Percentiles rank a stretch among this genome's conserved stretches.
Evolutionary conservation across 2,113 vertebrate species (phyloP).

Genomic region (Coryphaenoides rupestris): DNA sequence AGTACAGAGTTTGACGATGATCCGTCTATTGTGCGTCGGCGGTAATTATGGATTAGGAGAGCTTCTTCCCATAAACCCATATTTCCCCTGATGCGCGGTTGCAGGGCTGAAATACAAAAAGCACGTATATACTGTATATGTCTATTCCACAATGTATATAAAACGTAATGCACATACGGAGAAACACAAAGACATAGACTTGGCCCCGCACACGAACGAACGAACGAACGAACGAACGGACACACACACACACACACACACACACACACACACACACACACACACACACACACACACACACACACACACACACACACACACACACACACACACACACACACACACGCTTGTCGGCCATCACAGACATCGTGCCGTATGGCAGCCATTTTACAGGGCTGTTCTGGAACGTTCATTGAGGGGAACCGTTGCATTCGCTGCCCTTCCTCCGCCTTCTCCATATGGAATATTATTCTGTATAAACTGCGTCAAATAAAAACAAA

Average conservation of each 20-base stretch:
- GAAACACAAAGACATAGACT: not conserved
- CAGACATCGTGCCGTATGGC: conserved; percentile 60
- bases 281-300: conserved; percentile 7
- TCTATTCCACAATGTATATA: too few species aligned
- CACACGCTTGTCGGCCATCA: conserved; percentile 67
- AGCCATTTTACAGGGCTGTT: conserved; percentile 71
- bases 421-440: conserved; percentile 49
- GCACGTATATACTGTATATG: too few species aligned
- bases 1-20: too few species aligned
- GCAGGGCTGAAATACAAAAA: not conserved
- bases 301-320: conserved; percentile 28
- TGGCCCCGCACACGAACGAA: not conserved
- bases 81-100: not conserved
- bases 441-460: not conserved
- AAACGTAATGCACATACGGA: not conserved
- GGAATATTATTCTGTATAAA: conserved; percentile 5
- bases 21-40: conserved; percentile 28
- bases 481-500: not conserved
- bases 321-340: conserved; percentile 57
- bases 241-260: too few species aligned
- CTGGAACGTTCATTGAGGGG: conserved; percentile 62
- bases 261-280: conserved; percentile 24
- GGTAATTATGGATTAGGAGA: conserved; percentile 61
- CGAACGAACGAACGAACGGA: too few species aligned
- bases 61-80: conserved; percentile 9